Evolutionary conservation across 2,888 invertebrate genomes (phyloP), one percentile per base, ranked within the genome.

Genomic region (Ryuthela nishihirai): DNA sequence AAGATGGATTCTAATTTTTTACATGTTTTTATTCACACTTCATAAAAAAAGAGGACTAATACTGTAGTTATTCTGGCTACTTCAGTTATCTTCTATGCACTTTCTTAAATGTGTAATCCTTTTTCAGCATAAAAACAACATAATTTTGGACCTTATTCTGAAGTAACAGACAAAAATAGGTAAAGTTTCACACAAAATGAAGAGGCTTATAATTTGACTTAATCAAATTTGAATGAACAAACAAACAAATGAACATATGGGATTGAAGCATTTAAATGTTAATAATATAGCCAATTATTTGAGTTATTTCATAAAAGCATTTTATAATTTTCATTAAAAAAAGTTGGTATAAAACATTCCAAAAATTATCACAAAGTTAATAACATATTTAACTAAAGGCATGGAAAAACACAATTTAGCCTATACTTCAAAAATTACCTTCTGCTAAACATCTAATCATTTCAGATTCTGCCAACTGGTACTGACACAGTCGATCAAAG

Each of bases 401-500:
- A 32, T 32, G 12, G 12, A 32, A 32, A 32, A 32, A 32, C 10
- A 32, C 10, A 12, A 12, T 12, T 10, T 32, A 32, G n/a, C n/a
- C n/a, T n/a, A n/a, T n/a, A n/a, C n/a, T n/a, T n/a, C n/a, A n/a
- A 52, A 38, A 48, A 50, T 62, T 72, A 85, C 85, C 85, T 76
- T 92, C 92, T 71, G 89, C 88, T 26, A 92, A 81, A 69, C 92
- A 93, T 65, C 85, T 83, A 1, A 84, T 79, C 46, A 93, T 75
- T 41, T 82, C 81, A 52, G 83, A 79, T 72, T 93, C 90, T 38
- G 82, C 80, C 0, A 84, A 81, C 55, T 88, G 83, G 45, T 82
- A 83, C 24, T 88, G 76, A 71, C 94, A 94, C 55, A 87, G 83
- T 0, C 79, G 75, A 66, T 89, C 85, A 70, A 94, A 88, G 65